A percentile compares a stretch with the other conserved stretches of the same genome.
Conservation (phyloP, 2,113 vertebrate genomes). For the Stomatorhinus ivindoensis region DNA sequence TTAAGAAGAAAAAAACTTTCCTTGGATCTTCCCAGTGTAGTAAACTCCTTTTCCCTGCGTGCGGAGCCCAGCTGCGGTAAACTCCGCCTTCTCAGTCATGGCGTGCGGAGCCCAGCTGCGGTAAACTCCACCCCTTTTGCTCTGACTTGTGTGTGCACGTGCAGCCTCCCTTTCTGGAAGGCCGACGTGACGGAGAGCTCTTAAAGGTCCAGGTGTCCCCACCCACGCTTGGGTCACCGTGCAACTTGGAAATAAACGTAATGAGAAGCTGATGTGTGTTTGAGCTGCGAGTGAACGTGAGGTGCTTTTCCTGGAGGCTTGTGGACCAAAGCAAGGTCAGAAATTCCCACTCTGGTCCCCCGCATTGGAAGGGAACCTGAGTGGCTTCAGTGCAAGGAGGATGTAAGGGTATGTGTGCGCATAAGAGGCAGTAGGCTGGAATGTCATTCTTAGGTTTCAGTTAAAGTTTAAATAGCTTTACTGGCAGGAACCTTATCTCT, state of each 20-base stretch:
- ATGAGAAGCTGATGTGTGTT: not conserved
- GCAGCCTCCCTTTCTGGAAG: not conserved
- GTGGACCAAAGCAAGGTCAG: not conserved
- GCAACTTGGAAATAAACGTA: not conserved
- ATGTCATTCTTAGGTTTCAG: not conserved
- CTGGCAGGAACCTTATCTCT: slow-evolving; percentile 3
- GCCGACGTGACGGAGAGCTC: not conserved
- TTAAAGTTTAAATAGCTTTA: slow-evolving; percentile 4
- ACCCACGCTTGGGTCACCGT: not conserved
- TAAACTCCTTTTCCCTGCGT: not conserved
- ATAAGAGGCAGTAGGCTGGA: not conserved
- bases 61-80: not conserved
- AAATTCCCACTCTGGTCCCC: not conserved
- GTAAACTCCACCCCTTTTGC: not conserved
- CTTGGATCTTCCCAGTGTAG: not conserved
- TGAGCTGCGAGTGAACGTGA: not conserved
- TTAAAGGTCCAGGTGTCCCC: not conserved
- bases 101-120: not conserved
- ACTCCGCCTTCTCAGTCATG: not conserved
- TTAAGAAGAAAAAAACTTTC: not conserved
- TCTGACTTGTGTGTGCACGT: not conserved
- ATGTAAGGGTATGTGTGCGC: not conserved
- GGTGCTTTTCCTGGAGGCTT: not conserved
- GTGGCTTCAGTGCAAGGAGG: not conserved
- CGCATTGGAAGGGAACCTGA: not conserved